phyloP scores from a whole-genome alignment of 92 coral and sea anemone species.

The Anthopleura xanthogrammica region DNA sequence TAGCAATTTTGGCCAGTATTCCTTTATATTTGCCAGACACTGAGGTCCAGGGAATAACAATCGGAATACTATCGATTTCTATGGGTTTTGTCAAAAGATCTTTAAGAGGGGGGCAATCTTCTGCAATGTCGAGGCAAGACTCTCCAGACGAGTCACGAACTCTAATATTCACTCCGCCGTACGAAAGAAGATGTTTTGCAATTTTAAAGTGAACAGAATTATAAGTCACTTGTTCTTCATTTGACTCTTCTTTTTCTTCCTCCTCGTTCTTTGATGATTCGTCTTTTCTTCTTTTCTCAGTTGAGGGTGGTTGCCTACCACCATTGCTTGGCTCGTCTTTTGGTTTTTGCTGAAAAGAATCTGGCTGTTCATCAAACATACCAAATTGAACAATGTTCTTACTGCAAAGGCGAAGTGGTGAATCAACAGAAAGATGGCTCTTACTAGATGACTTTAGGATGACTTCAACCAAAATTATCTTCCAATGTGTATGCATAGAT shows the following conservation, averaged over 20 bases:
- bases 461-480: neutral
- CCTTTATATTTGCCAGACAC: neutral
- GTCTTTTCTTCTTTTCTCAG: neutral
- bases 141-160: neutral
- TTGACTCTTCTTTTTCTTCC: neutral
- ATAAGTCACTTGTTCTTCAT: neutral
- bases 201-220: neutral
- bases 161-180: too few species aligned
- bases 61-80: neutral
- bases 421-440: neutral
- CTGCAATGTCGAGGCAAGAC: conserved; percentile 4
- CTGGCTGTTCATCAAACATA: neutral
- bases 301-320: neutral
- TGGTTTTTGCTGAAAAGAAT: neutral
- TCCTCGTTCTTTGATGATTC: neutral
- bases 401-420: neutral
- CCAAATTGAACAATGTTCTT: neutral
- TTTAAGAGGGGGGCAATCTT: neutral
- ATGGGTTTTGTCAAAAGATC: neutral
- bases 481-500: neutral
- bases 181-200: neutral
- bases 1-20: neutral
- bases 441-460: neutral
- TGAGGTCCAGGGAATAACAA: neutral
- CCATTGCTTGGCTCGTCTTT: neutral